Evolutionary conservation across 2,888 invertebrate genomes (phyloP).

Genomic region (Drosophila atroscutellata): DNA sequence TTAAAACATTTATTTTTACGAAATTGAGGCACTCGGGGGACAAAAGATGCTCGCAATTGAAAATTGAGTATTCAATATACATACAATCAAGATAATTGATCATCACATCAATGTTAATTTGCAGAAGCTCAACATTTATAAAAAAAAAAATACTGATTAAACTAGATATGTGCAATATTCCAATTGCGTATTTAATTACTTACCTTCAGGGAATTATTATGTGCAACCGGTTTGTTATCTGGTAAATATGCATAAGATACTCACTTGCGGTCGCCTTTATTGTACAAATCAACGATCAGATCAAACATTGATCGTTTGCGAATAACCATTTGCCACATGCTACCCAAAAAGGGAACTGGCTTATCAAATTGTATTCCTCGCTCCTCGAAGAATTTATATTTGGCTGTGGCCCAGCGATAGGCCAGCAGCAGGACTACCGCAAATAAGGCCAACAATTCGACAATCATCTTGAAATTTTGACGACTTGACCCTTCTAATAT

Average conservation of each 20-base stretch:
- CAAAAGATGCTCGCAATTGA: no score
- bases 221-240: constrained; percentile 3
- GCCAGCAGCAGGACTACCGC: constrained; percentile 48
- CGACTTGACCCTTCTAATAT: not conserved
- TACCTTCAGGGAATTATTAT: constrained; percentile 7
- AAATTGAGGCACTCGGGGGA: not conserved
- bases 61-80: not conserved
- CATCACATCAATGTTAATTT: not conserved
- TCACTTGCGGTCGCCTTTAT: constrained; percentile 31
- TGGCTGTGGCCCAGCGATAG: constrained; percentile 72
- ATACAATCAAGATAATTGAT: not conserved
- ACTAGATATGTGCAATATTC: not conserved
- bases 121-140: not conserved
- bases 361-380: constrained; percentile 58
- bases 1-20: not conserved
- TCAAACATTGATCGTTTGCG: constrained; percentile 40
- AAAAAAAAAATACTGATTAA: not conserved
- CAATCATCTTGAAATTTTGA: constrained; percentile 24
- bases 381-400: constrained; percentile 70
- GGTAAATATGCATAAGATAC: not conserved
- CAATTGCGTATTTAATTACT: not conserved
- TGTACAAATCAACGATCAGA: constrained; percentile 33
- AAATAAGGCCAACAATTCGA: constrained; percentile 27
- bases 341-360: constrained; percentile 41
- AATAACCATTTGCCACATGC: constrained; percentile 37